phyloP scores from a whole-genome alignment of 2,113 vertebrate species.

The Muntiacus muntjak region DNA sequence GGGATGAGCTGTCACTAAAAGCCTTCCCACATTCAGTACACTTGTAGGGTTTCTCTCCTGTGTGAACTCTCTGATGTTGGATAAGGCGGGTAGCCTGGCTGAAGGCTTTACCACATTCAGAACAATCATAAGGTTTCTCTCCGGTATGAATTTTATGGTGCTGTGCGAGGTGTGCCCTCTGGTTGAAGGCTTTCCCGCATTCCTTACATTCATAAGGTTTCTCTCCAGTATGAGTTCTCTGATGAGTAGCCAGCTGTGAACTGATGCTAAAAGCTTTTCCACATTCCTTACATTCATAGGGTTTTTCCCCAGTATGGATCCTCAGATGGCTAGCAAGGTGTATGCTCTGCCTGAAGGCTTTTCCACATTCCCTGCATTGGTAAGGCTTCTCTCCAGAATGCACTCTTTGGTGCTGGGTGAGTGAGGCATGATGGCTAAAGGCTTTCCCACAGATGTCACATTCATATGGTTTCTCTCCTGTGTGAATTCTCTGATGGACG shows the following conservation, averaged over 20 bases:
- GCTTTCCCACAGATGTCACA: constrained; percentile 54
- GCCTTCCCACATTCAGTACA: constrained; percentile 61
- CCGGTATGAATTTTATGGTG: constrained; percentile 59
- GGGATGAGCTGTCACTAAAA: constrained; percentile 50
- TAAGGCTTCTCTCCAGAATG: constrained; percentile 59
- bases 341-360: constrained; percentile 50
- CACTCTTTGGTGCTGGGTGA: constrained; percentile 52
- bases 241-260: constrained; percentile 44
- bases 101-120: constrained; percentile 51
- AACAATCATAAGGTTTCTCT: constrained; percentile 52
- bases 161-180: constrained; percentile 48
- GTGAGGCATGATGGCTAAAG: constrained; percentile 52
- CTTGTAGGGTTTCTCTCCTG: constrained; percentile 60
- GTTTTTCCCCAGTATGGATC: constrained; percentile 55
- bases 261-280: constrained; percentile 51
- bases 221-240: constrained; percentile 57
- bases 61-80: constrained; percentile 50
- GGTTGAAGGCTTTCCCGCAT: constrained; percentile 57
- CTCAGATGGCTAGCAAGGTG: constrained; percentile 54
- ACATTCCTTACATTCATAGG: constrained; percentile 54
- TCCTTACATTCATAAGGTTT: constrained; percentile 57
- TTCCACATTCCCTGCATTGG: constrained; percentile 45
- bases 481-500: constrained; percentile 50
- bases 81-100: constrained; percentile 34
- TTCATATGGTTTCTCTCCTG: constrained; percentile 45